phyloP scores from a whole-genome alignment of 2,797 vertebrate species.

The Rhabdophis nuchalis region DNA sequence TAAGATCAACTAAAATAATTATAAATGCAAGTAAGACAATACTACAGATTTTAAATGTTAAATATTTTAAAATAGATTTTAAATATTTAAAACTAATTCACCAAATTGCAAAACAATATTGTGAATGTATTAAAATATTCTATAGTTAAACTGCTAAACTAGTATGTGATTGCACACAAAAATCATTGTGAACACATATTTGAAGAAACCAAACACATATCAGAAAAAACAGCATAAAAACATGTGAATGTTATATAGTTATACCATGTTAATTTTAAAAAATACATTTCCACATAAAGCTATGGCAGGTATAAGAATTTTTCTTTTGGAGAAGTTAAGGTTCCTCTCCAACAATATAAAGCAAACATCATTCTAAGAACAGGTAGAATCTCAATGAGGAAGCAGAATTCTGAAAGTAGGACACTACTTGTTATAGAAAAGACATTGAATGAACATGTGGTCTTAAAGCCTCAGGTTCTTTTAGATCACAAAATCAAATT shows the following conservation, averaged over 20 bases:
- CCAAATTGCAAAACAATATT: neutral
- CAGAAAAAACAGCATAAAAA: neutral
- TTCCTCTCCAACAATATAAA: neutral
- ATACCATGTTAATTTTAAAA: neutral
- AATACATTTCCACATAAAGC: neutral
- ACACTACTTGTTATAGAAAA: neutral
- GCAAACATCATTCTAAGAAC: neutral
- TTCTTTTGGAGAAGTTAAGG: neutral
- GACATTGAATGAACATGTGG: neutral
- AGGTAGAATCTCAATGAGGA: neutral
- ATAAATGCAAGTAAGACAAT: neutral
- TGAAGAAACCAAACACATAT: neutral
- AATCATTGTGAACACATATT: neutral
- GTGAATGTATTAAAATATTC: neutral
- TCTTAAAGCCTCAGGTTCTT: neutral
- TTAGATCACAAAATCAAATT: neutral
- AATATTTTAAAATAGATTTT: no score
- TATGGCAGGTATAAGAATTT: neutral
- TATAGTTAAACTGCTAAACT: neutral
- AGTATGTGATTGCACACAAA: neutral
- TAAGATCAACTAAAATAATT: neutral
- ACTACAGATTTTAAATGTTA: neutral
- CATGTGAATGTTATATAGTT: neutral
- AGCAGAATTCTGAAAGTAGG: neutral
- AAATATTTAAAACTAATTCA: neutral